phyloP scores from a whole-genome alignment of 1,140 invertebrate genomes.

The Phthorimaea operculella region DNA sequence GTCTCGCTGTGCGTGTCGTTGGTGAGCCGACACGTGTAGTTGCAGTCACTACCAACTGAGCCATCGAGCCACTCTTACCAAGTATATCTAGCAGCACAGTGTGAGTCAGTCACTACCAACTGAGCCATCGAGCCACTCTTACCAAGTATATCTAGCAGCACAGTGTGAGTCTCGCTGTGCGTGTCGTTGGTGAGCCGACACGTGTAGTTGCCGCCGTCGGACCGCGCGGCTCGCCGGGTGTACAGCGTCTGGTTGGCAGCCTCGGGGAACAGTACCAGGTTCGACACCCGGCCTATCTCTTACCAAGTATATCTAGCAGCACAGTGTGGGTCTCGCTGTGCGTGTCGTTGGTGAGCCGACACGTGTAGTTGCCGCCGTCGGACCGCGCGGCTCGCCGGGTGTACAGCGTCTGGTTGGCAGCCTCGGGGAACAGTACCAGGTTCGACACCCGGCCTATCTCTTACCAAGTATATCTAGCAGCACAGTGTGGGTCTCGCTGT shows the following conservation, averaged over 20 bases:
- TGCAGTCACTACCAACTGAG: too few relatives aligned
- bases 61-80: too few relatives aligned
- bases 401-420: constrained; percentile 82
- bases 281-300: too few relatives aligned
- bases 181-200: constrained; percentile 78
- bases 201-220: constrained; percentile 78
- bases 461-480: constrained; percentile 73
- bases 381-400: constrained; percentile 70
- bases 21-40: constrained; percentile 77
- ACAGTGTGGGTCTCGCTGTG: constrained; percentile 73
- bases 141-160: constrained; percentile 73
- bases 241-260: constrained; percentile 83
- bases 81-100: constrained; percentile 74
- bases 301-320: constrained; percentile 72
- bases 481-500: constrained; percentile 72
- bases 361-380: constrained; percentile 80
- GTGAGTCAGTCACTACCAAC: too few relatives aligned
- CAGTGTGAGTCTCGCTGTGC: constrained; percentile 71
- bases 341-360: constrained; percentile 76
- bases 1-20: constrained; percentile 75
- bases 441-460: constrained; percentile 74
- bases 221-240: constrained; percentile 70
- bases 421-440: constrained; percentile 79
- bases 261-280: constrained; percentile 81
- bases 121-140: too few relatives aligned